phyloP scores from a whole-genome alignment of 2,888 invertebrate species.

The Drosophila mimica region DNA sequence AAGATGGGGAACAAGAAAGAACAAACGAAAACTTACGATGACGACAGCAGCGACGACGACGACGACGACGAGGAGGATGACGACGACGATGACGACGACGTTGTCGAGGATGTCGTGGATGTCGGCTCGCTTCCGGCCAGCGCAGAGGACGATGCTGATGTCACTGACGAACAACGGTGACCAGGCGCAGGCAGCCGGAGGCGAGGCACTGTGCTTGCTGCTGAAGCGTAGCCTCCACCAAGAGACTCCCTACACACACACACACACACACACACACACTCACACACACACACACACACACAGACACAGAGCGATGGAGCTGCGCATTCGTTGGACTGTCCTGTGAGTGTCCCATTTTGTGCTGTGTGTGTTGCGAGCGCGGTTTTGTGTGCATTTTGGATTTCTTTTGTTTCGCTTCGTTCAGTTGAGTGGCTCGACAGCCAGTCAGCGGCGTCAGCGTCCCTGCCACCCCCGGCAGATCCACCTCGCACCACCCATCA shows the following conservation, averaged over 20 bases:
- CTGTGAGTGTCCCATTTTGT: slow-evolving; percentile 34
- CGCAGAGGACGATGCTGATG: slow-evolving; percentile 53
- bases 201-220: slow-evolving; percentile 10
- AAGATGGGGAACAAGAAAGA: slow-evolving; percentile 8
- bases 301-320: slow-evolving; percentile 7
- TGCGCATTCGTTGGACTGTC: slow-evolving; percentile 50
- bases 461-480: background rate
- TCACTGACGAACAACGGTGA: slow-evolving; percentile 69
- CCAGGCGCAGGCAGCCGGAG: slow-evolving; percentile 28
- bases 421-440: slow-evolving; percentile 75
- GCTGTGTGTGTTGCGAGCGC: slow-evolving; percentile 40
- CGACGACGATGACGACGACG: slow-evolving; percentile 31
- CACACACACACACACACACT: slow-evolving; percentile 8
- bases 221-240: slow-evolving; percentile 62
- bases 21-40: slow-evolving; percentile 65
- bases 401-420: slow-evolving; percentile 70
- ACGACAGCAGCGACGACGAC: slow-evolving; percentile 51
- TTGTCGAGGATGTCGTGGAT: slow-evolving; percentile 54
- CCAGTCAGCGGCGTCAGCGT: slow-evolving; percentile 76
- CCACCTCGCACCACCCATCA: background rate
- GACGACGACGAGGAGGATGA: slow-evolving; percentile 34
- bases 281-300: background rate
- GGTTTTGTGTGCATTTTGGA: slow-evolving; percentile 77
- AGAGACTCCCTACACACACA: slow-evolving; percentile 36
- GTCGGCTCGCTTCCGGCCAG: slow-evolving; percentile 39